These are phyloP conservation scores for Halisarca cf. caerulea DNA, from an alignment of 37 sponge, comb jelly and placozoan species.

Conservation along the genomic window DNA sequence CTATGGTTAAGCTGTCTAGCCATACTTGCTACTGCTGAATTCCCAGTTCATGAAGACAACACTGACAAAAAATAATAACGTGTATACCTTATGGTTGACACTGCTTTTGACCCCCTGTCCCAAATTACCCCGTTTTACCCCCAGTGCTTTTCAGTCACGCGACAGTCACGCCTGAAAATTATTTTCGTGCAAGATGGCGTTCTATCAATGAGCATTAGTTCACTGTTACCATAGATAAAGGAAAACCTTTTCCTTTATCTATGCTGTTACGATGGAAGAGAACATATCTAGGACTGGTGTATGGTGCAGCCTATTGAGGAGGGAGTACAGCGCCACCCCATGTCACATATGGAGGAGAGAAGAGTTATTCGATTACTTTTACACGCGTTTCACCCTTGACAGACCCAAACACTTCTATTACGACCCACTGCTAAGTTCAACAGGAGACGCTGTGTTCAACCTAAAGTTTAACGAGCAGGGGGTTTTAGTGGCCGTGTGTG, in stretches of 20 bases:
- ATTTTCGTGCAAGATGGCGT: no score
- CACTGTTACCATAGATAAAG: neutral
- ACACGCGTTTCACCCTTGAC: neutral
- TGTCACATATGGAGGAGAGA: neutral
- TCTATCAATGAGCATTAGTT: neutral
- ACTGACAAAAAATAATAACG: no score
- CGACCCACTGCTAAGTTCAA: no score
- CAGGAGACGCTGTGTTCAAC: constrained; percentile 2
- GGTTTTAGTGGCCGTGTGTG: constrained; percentile 10
- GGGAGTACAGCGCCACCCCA: neutral
- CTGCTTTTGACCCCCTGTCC: no score
- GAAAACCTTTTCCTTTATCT: neutral
- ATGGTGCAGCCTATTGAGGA: neutral
- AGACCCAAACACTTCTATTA: constrained; percentile 7
- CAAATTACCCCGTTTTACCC: no score
- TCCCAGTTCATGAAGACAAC: no score
- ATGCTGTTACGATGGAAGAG: neutral
- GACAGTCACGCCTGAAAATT: no score
- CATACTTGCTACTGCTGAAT: no score
- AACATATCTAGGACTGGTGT: neutral
- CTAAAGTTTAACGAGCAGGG: neutral
- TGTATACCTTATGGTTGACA: no score
- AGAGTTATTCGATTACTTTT: neutral
- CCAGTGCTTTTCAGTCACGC: no score
- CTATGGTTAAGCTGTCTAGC: no score